Percentiles rank a stretch among this genome's conserved stretches.
phyloP scores from a whole-genome alignment of 2,113 vertebrate species.

The Phalacrocorax brasilianus region DNA sequence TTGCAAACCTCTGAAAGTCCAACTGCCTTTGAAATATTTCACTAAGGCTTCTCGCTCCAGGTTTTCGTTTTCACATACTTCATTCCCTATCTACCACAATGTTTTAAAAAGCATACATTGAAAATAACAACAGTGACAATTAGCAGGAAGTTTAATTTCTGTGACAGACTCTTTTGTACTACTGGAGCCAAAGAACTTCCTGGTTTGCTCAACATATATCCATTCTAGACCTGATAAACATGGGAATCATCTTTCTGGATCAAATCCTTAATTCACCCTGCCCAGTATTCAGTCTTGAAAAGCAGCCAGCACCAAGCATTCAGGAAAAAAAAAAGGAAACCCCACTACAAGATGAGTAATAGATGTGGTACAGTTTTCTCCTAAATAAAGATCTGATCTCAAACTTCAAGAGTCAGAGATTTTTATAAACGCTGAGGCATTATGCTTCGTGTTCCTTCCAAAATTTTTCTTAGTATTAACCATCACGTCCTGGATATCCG shows the following conservation, averaged over 20 bases:
- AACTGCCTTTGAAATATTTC: conserved; percentile 55
- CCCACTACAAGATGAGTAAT: neutral
- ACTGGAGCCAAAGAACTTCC: conserved; percentile 50
- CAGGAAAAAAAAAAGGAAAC: conserved; percentile 13
- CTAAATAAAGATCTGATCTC: conserved; percentile 19
- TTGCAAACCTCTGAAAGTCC: conserved; percentile 16
- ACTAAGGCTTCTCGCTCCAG: conserved; percentile 8
- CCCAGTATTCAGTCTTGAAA: conserved; percentile 45
- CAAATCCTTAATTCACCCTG: conserved; percentile 14
- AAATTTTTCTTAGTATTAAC: neutral
- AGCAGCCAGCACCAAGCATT: conserved; percentile 43
- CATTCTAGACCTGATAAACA: conserved; percentile 44
- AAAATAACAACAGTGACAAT: conserved; percentile 17
- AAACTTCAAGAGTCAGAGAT: neutral
- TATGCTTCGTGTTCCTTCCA: neutral
- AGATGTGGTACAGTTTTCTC: neutral
- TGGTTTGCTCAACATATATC: neutral
- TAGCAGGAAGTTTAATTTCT: conserved; percentile 54
- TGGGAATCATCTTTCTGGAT: neutral
- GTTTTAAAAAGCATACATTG: conserved; percentile 5
- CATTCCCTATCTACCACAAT: neutral
- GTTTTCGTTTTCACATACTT: conserved; percentile 26
- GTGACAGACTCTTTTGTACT: conserved; percentile 12
- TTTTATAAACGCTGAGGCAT: neutral
- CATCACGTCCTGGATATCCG: neutral